Base-by-base conservation (phyloP, 2,113 vertebrate species). In the Pipa parva region DNA sequence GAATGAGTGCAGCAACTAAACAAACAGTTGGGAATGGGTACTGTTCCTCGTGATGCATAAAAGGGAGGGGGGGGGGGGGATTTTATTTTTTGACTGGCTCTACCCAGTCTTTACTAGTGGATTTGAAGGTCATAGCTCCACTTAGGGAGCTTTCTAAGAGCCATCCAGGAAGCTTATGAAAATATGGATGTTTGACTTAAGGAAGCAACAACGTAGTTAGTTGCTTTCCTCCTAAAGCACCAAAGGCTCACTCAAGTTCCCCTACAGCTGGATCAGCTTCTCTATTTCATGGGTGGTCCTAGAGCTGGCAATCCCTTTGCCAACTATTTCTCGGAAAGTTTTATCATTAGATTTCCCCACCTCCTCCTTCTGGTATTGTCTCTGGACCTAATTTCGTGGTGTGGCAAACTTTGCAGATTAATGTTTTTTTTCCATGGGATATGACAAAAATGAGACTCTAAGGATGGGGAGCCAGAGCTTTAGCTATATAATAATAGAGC, bases 361-460 rank as follows among this genome's bases (percentile, higher is more conserved):
- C 51, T 20, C 22, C 27, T 51, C 17, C 24, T 20, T 42, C 56
- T 37, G 42, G 65, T 68, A 68, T 68, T 68, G 65, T 68, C 65
- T 60, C 65, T 68, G 65, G 65, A 68, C 65, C 31, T 18, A 37
- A 59, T 50, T 60, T 20, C 45, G 45, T 59, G 65, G 45, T 33
- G 48, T 68, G 65, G 65, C 65, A 59, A 51, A 46, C 46, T 48
- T 21, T 51, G 31, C 31, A 21, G 22, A 50, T 27, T 21, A 45
- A 50, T 68, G 28, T 67, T 67, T 59, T 42, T 59, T 68, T 68
- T 59, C 65, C 45, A 8, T 59, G 37, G 64, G 45, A 68, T 28
- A 68, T 51, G 45, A 68, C 46, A 59, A 46, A 68, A 59, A 28
- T 51, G 18, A 57, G 63, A 66, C 39, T 31, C 52, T 21, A 18